Base-by-base conservation (phyloP, 1,140 invertebrate species). In the Tenebrio molitor region DNA sequence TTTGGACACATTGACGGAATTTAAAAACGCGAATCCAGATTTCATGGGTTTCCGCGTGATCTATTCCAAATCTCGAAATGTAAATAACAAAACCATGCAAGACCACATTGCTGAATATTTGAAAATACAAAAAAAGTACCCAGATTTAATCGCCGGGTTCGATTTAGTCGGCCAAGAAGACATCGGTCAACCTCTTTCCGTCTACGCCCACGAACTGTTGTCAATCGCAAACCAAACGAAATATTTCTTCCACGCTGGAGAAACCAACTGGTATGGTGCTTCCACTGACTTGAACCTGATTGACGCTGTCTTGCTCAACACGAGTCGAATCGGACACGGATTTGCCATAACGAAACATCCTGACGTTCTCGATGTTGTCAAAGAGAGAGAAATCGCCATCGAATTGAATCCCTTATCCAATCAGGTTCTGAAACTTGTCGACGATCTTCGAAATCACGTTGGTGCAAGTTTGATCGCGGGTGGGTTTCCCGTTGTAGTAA, bases 391-490 rank as follows among this genome's bases (percentile, higher is more conserved):
- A n/a, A 92, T 95, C 70, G 90, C 91, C 8, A 80, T 95, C n/a
- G 94, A 96, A 84, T 84, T 95, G 0, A 93, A 91, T 81, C 93
- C 94, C 0, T 88, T 96, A 39, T 92, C 91, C 0, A 92, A 91
- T 78, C 86, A 92, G 86, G 90, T 95, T 1, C 79, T 96, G 10
- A 87, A 87, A 67, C 81, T 95, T 1, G 89, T 95, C 0, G 82
- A 85, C 4, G 93, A 96, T 80, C 79, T 94, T 0, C 84, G 93
- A n/a, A 95, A 95, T 81, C 94, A 96, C 85, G 92, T 93, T 0
- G 89, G 89, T 0, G 86, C 87, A 1, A 75, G 81, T 2, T 86
- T 93, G 7, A 87, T 95, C 17, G 87, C 91, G 0, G 78, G 85
- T 0, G 89, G 87, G 0, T 87, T 87, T 66, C 76, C 77, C 0